Evolutionary conservation across 2,888 invertebrate genomes (phyloP), one percentile per base, ranked within the genome.

Genomic region (Sinhomidia bicolor): DNA sequence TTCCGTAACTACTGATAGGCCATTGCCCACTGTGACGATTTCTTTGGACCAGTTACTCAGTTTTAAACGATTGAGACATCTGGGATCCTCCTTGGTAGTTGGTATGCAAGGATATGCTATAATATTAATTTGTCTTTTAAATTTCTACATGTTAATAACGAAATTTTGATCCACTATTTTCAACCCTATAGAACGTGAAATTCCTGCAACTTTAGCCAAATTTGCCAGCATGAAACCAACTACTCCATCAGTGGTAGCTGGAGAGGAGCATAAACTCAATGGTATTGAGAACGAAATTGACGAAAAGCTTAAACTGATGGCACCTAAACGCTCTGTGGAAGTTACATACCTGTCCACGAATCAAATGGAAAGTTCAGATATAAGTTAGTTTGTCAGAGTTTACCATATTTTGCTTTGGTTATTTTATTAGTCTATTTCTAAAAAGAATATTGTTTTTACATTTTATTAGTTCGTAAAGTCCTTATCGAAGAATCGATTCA

Each of bases 41-140:
- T 57, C 71, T 20, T 26, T 83, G 51, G 83, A 83, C 0, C 83
- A 83, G 17, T 29, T 83, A 23, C 51, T 71, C 1, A 54, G 54
- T 26, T 20, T 78, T 1, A 57, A 26, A 10, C 32, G 54, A 10
- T 10, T 78, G 20, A 9, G 10, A 6, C 4, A 20, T 2, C 1
- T 54, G 10, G 54, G 76, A 1, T 36, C 78, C 1, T 2, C 10
- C 0, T 36, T 78, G 14, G 78, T 78, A 3, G 36, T 57, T 9
- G 78, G 78, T 78, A 78, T 32, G n/a, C 26, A 26, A 10, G 23
- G 1, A 20, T 57, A 57, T 9, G n/a, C 51, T 51, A 51, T 6
- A n/a, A 32, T 62, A 1, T 6, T 44, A 12, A 44, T 12, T 44
- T 44, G 36, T 36, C 9, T 36, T 36, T 36, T 36, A 36, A 4